Evolutionary conservation across 2,797 vertebrate genomes (phyloP), one percentile per base, ranked within the genome.

Genomic region (Mus caroli): DNA sequence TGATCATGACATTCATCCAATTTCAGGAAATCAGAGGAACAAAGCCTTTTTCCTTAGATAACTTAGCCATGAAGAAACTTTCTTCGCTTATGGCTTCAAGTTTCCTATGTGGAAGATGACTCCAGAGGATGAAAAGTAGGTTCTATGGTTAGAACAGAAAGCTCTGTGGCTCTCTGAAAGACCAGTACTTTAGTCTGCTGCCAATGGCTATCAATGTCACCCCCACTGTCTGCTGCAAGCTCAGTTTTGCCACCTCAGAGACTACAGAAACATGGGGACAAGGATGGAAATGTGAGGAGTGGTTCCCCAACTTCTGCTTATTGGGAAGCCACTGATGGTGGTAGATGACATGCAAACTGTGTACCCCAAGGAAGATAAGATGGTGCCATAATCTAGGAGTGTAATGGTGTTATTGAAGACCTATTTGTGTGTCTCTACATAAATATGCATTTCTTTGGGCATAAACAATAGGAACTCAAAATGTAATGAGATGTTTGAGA

Each of bases 171-270:
- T 26, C 31, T 20, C 28, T 5, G 46, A 54, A 82, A 31, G 10
- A 7, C 2, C 2, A 6, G 4, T 12, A 40, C 34, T 15, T 12
- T 24, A 31, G 20, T 2, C 62, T 80, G 56, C 15, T 1, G 9
- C 22, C 43, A 3, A 0, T 14, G 37, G 37, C 34, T 8, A 19
- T 2, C 14, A 56, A 46, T 34, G 4, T 2, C 2, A 58, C 31
- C n/a, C 10, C n/a, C 24, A 73, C 2, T 17, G 2, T 28, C 24
- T 56, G 15, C 37, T 19, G 6, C n/a, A 88, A 75, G 26, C 69
- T 56, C 24, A 22, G 26, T 26, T 75, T 52, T 40, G 67, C 50
- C 24, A 40, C 20, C 20, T 56, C 15, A 56, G 50, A 19, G 85
- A 56, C n/a, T 17, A 37, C 22, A 22, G 52, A 17, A 20, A 28